A percentile compares a stretch with the other conserved stretches of the same genome.
phyloP scores from a whole-genome alignment of 2,888 invertebrate species.

The Isoperla grammatica region DNA sequence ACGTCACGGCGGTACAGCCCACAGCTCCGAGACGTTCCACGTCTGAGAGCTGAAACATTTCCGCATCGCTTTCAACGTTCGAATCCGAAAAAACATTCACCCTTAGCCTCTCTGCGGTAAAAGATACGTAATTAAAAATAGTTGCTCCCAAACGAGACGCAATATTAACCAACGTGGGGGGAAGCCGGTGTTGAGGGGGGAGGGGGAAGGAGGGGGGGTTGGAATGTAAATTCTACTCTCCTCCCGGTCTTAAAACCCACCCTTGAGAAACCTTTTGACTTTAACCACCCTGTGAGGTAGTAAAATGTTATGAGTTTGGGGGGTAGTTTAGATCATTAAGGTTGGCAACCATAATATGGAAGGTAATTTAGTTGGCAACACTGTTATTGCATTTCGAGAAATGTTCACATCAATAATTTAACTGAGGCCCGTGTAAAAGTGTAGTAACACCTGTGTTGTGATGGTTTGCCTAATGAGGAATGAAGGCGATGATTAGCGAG shows the following conservation, averaged over 20 bases:
- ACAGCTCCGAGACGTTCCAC: conserved; percentile 9
- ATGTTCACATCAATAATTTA: too few relatives aligned
- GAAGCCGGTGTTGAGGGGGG: too few relatives aligned
- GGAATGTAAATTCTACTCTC: conserved; percentile 4
- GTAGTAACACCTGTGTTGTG: too few relatives aligned
- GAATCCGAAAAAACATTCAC: background rate
- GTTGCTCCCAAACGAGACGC: conserved; percentile 7
- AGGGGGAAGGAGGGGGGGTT: background rate
- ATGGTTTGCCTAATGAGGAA: too few relatives aligned
- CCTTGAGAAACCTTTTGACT: conserved; percentile 2
- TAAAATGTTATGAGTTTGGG: conserved; percentile 22
- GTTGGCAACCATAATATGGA: background rate
- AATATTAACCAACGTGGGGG: conserved; percentile 7
- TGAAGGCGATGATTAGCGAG: too few relatives aligned
- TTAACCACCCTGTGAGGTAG: conserved; percentile 4
- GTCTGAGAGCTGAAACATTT: too few relatives aligned
- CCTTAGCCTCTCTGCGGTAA: background rate
- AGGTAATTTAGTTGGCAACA: too few relatives aligned
- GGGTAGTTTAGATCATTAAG: conserved; percentile 10
- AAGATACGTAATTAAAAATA: conserved; percentile 12
- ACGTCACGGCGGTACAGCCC: too few relatives aligned
- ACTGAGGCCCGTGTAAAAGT: too few relatives aligned
- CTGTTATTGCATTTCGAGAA: too few relatives aligned
- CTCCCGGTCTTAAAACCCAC: background rate
- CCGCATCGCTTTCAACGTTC: background rate